A percentile compares a stretch with the other conserved stretches of the same genome.
Conservation (phyloP, 2,888 invertebrate species). For the Strigamia transsilvanica region DNA sequence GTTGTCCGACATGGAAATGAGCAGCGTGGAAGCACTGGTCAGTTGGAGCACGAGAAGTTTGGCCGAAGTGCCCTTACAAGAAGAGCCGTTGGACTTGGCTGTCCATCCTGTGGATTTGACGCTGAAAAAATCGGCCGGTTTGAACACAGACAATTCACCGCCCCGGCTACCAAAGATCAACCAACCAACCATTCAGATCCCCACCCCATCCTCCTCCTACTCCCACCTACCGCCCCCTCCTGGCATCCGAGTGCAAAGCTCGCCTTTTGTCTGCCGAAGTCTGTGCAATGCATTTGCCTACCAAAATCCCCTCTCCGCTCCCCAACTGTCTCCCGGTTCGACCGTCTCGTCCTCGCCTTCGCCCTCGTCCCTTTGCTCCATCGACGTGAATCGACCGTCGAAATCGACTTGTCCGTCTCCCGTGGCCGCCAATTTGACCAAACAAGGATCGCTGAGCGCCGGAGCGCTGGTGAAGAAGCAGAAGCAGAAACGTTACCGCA, state of each 20-base stretch:
- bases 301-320: neutral
- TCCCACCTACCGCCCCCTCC: slow-evolving; percentile 35
- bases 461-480: slow-evolving; percentile 78
- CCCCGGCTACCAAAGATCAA: slow-evolving; percentile 54
- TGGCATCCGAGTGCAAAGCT: slow-evolving; percentile 39
- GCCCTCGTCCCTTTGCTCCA: slow-evolving; percentile 31
- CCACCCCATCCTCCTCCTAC: slow-evolving; percentile 46
- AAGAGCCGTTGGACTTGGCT: slow-evolving; percentile 59
- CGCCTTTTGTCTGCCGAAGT: slow-evolving; percentile 51
- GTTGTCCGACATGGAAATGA: slow-evolving; percentile 47
- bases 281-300: slow-evolving; percentile 18
- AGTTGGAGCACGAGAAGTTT: slow-evolving; percentile 50
- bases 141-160: slow-evolving; percentile 50
- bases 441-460: neutral
- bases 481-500: slow-evolving; percentile 87
- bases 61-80: slow-evolving; percentile 57
- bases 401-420: slow-evolving; percentile 17
- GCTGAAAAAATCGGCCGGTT: slow-evolving; percentile 70
- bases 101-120: slow-evolving; percentile 81
- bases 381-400: neutral
- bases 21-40: slow-evolving; percentile 56
- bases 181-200: slow-evolving; percentile 35
- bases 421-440: slow-evolving; percentile 45
- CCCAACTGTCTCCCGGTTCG: neutral
- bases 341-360: slow-evolving; percentile 3